phyloP scores from a whole-genome alignment of 2,113 vertebrate species.

The Eurypyga helias region DNA sequence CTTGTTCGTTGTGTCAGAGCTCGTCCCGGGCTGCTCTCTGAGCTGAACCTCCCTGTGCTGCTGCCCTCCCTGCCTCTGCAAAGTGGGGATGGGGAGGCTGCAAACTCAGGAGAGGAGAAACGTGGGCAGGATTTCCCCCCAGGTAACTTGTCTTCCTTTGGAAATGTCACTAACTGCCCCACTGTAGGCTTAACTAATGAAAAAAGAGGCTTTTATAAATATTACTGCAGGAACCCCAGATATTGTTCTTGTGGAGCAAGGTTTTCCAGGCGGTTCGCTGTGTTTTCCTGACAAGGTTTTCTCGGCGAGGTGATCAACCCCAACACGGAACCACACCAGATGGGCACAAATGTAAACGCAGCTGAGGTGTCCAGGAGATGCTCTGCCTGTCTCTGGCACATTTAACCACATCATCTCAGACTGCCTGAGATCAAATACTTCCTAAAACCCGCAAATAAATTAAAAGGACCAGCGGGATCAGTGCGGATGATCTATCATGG shows the following conservation, averaged over 20 bases:
- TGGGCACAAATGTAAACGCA: rapidly evolving
- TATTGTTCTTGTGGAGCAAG: not conserved
- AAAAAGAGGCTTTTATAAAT: not conserved
- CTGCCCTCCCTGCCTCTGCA: rapidly evolving
- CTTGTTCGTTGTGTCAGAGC: not conserved
- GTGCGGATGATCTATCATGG: rapidly evolving
- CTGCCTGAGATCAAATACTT: not conserved
- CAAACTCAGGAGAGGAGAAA: not conserved
- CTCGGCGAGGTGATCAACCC: not conserved
- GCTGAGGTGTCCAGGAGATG: not conserved
- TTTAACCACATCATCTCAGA: not conserved
- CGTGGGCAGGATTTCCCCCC: not conserved
- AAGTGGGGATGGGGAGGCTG: not conserved
- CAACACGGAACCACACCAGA: not conserved
- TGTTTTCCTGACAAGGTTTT: not conserved
- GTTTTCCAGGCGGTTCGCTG: rapidly evolving
- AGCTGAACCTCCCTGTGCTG: not conserved
- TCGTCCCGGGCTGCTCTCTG: not conserved
- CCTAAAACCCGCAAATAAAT: not conserved
- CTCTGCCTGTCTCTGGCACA: not conserved
- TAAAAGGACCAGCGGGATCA: not conserved
- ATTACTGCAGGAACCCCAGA: too few species aligned
- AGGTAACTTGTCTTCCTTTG: not conserved
- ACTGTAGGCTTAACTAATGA: not conserved
- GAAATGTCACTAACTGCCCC: rapidly evolving